Conservation (phyloP, 2,888 invertebrate species). For the Pherbina coryleti region DNA sequence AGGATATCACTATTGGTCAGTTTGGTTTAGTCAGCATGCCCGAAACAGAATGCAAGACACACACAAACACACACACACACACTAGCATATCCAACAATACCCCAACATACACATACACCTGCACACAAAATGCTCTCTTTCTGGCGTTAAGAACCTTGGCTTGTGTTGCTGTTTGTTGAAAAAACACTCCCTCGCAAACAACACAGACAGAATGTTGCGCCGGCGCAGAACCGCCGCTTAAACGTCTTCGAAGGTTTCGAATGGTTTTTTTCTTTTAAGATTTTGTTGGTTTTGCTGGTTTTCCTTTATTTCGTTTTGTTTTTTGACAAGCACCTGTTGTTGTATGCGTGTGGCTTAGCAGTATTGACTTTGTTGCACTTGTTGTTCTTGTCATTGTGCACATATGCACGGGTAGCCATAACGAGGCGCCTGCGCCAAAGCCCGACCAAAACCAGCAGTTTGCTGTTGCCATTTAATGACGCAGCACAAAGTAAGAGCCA, state of each 20-base stretch:
- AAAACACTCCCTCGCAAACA: conserved; percentile 23
- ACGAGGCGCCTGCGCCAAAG: conserved; percentile 18
- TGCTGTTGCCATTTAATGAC: conserved; percentile 32
- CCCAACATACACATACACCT: background rate
- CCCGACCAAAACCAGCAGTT: background rate
- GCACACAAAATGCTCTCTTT: background rate
- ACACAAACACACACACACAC: background rate
- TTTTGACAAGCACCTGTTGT: conserved; percentile 23
- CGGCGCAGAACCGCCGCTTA: conserved; percentile 1
- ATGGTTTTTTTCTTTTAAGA: background rate
- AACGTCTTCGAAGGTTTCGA: background rate
- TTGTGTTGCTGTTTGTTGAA: background rate
- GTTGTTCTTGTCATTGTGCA: conserved; percentile 6
- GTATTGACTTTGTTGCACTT: background rate
- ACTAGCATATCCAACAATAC: too few species aligned
- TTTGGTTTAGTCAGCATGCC: background rate
- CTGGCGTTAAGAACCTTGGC: background rate
- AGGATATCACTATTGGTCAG: conserved; percentile 8
- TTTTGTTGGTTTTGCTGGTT: background rate
- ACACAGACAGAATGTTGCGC: conserved; percentile 20
- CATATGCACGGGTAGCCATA: background rate
- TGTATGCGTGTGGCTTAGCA: background rate
- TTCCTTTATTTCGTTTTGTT: background rate
- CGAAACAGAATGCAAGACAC: background rate
- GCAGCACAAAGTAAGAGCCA: conserved; percentile 20